phyloP scores from a whole-genome alignment of 2,797 vertebrate species.

The Galagoides demidoff region DNA sequence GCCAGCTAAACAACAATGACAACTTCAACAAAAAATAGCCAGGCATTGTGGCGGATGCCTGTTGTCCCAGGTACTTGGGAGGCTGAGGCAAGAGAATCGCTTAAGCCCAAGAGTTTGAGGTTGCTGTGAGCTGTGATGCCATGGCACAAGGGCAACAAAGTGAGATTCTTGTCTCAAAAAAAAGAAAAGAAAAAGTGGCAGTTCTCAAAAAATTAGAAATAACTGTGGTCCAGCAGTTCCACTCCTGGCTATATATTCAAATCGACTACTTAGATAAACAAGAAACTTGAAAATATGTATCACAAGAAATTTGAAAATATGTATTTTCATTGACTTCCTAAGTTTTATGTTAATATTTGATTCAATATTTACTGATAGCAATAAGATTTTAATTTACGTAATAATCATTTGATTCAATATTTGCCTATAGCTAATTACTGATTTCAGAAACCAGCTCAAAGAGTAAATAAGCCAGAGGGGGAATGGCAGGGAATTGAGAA shows the following conservation, averaged over 20 bases:
- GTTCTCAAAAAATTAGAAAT: neutral
- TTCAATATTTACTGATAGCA: neutral
- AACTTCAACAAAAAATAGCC: too few relatives aligned
- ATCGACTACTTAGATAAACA: neutral
- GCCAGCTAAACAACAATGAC: too few relatives aligned
- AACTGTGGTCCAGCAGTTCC: neutral
- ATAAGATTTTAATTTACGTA: neutral
- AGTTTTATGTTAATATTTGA: neutral
- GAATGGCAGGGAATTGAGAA: too few relatives aligned
- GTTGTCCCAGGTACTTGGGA: too few relatives aligned
- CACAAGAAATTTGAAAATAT: neutral
- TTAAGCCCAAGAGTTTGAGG: too few relatives aligned
- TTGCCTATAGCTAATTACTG: neutral
- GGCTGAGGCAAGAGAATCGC: too few relatives aligned
- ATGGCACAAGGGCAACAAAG: too few relatives aligned
- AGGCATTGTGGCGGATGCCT: too few relatives aligned
- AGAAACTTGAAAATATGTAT: constrained; percentile 2
- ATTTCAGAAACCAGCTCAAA: too few relatives aligned
- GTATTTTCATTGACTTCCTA: neutral
- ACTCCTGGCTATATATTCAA: neutral
- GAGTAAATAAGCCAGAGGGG: too few relatives aligned
- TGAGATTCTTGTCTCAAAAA: too few relatives aligned
- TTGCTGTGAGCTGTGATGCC: too few relatives aligned
- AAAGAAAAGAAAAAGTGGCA: neutral
- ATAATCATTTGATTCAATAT: neutral